These are phyloP conservation scores for Helleia helle DNA, from an alignment of 2,888 invertebrate species.

Conservation along the genomic window DNA sequence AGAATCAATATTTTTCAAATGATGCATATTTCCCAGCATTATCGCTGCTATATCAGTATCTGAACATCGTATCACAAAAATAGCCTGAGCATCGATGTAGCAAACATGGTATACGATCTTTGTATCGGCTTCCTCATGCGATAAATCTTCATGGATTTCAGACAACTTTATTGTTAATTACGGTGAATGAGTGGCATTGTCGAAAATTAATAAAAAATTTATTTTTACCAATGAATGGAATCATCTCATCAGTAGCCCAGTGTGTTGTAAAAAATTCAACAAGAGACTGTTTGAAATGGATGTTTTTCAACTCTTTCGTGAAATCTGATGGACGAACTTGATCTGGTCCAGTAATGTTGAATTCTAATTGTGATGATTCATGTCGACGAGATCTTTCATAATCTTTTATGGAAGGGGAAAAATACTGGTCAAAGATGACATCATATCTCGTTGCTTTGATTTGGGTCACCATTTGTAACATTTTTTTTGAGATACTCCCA, in stretches of 20 bases:
- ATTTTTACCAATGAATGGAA: constrained; percentile 23
- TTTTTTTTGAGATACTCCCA: constrained; percentile 25
- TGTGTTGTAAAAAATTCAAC: constrained; percentile 24
- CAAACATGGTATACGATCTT: neutral
- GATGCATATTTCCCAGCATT: constrained; percentile 11
- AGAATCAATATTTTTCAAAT: constrained; percentile 4
- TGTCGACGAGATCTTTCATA: constrained; percentile 15
- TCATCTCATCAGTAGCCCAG: constrained; percentile 22
- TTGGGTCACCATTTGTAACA: constrained; percentile 23
- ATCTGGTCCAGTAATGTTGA: constrained; percentile 23
- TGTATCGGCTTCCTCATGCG: constrained; percentile 3
- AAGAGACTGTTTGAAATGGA: constrained; percentile 23
- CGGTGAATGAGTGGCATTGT: constrained; percentile 13
- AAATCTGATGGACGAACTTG: constrained; percentile 21
- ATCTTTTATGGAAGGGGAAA: constrained; percentile 17
- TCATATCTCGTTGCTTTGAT: constrained; percentile 18
- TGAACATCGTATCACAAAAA: no score
- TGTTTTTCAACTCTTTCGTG: constrained; percentile 23
- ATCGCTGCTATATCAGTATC: constrained; percentile 7
- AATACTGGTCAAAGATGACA: constrained; percentile 18
- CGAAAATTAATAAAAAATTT: constrained; percentile 13
- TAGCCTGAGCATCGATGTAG: no score
- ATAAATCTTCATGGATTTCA: neutral
- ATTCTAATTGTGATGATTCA: constrained; percentile 22
- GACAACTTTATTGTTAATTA: no score